Base-by-base conservation (phyloP, 2,888 invertebrate species). In the Catocala nupta region DNA sequence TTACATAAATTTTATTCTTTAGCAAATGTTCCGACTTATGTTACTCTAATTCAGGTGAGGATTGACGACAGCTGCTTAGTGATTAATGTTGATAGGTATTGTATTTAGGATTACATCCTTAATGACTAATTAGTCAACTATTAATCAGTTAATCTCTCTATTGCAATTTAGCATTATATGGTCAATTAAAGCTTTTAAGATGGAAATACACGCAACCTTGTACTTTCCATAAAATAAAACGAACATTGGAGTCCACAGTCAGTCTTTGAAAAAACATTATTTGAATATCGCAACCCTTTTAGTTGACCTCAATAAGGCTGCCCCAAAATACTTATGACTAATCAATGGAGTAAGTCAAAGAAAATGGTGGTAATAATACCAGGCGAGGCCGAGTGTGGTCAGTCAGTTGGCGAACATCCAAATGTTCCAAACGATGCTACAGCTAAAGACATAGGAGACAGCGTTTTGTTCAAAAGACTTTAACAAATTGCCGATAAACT, bases 321-420 rank as follows among this genome's bases (percentile, higher is more conserved):
- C 55, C 60, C 59, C 52, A 61, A 82, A 83, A 84, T 83, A 83
- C 78, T 75, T 65, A 75, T 84, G 83, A 81, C 77, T 80, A 84
- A 84, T 84, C 80, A 84, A 82, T 84, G 78, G 74, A 71, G 75
- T 76, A 67, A 77, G 67, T 78, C 73, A 71, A 73, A 77, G 77
- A 76, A 76, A 81, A 81, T 75, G 73, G 63, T 68, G 77, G 73
- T 78, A 77, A 77, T 81, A 77, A 78, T 80, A 73, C 72, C 63
- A 56, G 45, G 54, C 77, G 76, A 77, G 78, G 75, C 76, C 75
- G 71, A 61, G 54, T 59, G 55, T 70, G 77, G 79, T 73, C 79
- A 74, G 70, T 70, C 47, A 55, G 43, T 70, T 78, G 78, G 79
- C 79, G 39, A 33, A 34, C 56, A 48, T 67, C 78, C 78, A 78